Conservation (phyloP, 35 echinoderm and acorn worm genomes). For the Ophiothrix spiculata region DNA sequence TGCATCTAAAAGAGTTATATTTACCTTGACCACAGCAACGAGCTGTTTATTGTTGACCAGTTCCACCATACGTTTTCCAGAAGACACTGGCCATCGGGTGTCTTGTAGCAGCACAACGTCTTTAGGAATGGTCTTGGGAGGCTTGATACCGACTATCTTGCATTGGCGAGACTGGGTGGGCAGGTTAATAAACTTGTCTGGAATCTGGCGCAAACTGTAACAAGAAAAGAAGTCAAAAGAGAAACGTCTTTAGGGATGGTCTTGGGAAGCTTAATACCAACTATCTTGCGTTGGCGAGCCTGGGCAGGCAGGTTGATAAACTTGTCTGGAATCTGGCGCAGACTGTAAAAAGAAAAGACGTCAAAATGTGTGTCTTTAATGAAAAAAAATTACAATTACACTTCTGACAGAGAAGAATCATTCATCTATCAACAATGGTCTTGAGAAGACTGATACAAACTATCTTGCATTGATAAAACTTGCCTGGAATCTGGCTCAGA, state of each 20-base stretch:
- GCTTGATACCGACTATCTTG: slow-evolving; percentile 26
- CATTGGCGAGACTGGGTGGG: slow-evolving; percentile 35
- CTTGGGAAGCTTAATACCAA: slow-evolving; percentile 28
- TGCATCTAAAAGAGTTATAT: no score
- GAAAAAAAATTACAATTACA: no score
- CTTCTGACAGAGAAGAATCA: slow-evolving; percentile 9
- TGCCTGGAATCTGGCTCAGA: slow-evolving; percentile 46
- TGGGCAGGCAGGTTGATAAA: slow-evolving; percentile 37
- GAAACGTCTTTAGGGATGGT: slow-evolving; percentile 5
- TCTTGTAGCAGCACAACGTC: slow-evolving; percentile 11
- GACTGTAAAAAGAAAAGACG: slow-evolving; percentile 20
- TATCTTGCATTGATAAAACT: slow-evolving; percentile 34
- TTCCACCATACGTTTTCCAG: slow-evolving; percentile 25
- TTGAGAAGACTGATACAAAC: slow-evolving; percentile 20
- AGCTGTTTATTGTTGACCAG: slow-evolving; percentile 47
- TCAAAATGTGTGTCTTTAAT: no score
- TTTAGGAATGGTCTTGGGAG: slow-evolving; percentile 1
- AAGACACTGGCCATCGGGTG: slow-evolving; percentile 34
- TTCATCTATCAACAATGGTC: slow-evolving; percentile 19
- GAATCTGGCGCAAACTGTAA: slow-evolving; percentile 51
- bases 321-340: slow-evolving; percentile 51
- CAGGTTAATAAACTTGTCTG: slow-evolving; percentile 34
- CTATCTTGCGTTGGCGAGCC: slow-evolving; percentile 27
- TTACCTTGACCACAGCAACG: slow-evolving; percentile 40
- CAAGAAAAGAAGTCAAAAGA: not conserved